Percentiles rank a stretch among this genome's conserved stretches.
phyloP scores from a whole-genome alignment of 2,888 invertebrate genomes.

The Pachliopta kotzebuea region DNA sequence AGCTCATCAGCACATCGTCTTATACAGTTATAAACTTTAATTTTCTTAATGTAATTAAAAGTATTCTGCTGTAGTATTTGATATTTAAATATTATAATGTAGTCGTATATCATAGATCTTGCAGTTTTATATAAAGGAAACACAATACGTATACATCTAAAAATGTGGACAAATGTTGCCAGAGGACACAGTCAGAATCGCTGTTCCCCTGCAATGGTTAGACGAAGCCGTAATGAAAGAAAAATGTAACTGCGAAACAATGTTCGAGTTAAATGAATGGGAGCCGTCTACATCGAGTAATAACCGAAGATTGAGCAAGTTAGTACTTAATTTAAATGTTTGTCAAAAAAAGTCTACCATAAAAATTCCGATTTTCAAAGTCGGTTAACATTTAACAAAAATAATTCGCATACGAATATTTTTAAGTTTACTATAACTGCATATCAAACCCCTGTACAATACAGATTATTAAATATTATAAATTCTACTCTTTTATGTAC shows the following conservation, averaged over 20 bases:
- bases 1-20: background rate
- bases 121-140: background rate
- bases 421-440: too few species aligned
- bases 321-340: constrained; percentile 17
- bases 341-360: too few species aligned
- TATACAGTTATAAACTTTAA: too few species aligned
- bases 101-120: background rate
- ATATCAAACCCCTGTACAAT: too few species aligned
- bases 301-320: constrained; percentile 44
- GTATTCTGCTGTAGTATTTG: background rate
- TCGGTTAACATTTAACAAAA: too few species aligned
- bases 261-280: constrained; percentile 47
- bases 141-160: background rate
- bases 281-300: constrained; percentile 36
- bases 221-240: constrained; percentile 46
- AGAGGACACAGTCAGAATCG: constrained; percentile 52
- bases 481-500: too few species aligned
- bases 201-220: constrained; percentile 61
- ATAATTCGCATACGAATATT: too few species aligned
- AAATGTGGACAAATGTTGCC: constrained; percentile 1
- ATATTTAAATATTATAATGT: too few species aligned
- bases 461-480: too few species aligned
- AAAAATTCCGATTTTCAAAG: too few species aligned
- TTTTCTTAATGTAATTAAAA: too few species aligned
- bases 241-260: constrained; percentile 51